Conservation (phyloP, 2,797 vertebrate genomes). For the Gastrophryne carolinensis region DNA sequence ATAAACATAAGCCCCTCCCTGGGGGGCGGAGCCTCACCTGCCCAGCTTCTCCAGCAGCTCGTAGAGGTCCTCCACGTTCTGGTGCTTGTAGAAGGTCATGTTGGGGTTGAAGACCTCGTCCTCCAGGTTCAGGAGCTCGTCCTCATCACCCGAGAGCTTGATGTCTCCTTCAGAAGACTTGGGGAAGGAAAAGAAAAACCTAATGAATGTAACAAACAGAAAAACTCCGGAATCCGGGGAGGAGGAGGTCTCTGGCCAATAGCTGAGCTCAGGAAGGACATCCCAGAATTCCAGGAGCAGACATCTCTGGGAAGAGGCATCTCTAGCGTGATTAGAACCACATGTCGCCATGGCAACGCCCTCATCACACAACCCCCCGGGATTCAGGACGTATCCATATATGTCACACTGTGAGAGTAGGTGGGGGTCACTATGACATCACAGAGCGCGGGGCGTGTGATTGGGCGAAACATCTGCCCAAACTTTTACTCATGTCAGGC, state of each 20-base stretch:
- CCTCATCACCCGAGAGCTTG: neutral
- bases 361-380: neutral
- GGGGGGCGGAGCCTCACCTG: constrained; percentile 75
- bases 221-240: too few relatives aligned
- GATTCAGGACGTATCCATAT: too few relatives aligned
- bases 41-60: constrained; percentile 78
- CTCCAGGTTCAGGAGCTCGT: constrained; percentile 26
- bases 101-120: constrained; percentile 5
- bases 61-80: constrained; percentile 80
- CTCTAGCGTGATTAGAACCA: neutral
- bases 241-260: too few relatives aligned
- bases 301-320: too few relatives aligned
- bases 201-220: neutral
- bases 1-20: too few relatives aligned
- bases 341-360: neutral
- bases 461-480: too few relatives aligned
- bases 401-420: too few relatives aligned
- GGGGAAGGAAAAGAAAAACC: neutral
- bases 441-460: too few relatives aligned
- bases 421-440: too few relatives aligned
- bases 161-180: constrained; percentile 41
- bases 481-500: too few relatives aligned
- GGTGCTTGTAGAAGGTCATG: constrained; percentile 67
- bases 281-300: too few relatives aligned
- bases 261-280: too few relatives aligned